Conservation (phyloP, 2,797 vertebrate species). For the Lophius americanus region DNA sequence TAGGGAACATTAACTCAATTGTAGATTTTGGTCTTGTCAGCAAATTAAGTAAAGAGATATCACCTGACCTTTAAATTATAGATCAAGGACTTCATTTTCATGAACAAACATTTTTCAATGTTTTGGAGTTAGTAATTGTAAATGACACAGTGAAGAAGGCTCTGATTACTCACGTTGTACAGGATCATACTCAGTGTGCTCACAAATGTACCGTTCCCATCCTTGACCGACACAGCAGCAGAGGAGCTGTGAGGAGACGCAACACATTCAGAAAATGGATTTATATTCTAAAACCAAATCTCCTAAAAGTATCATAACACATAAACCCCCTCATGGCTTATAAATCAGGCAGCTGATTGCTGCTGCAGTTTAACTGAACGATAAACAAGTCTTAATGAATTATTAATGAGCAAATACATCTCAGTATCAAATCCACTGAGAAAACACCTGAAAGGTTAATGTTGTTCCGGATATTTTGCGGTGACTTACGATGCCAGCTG, state of each 20-base stretch:
- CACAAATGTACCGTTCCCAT: conserved; percentile 97
- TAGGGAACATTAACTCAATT: background rate
- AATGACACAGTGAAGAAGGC: background rate
- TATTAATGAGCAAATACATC: conserved; percentile 21
- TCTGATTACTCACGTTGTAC: conserved; percentile 91
- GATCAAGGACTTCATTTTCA: background rate
- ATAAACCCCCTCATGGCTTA: conserved; percentile 18
- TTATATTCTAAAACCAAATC: too few relatives aligned
- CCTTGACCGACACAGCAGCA: conserved; percentile 94
- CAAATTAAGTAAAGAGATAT: too few relatives aligned
- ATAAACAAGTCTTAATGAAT: conserved; percentile 11
- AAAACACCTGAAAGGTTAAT: conserved; percentile 19
- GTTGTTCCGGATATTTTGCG: conserved; percentile 13
- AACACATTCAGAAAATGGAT: background rate
- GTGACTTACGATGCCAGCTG: conserved; percentile 95
- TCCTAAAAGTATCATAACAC: conserved; percentile 1
- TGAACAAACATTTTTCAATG: background rate
- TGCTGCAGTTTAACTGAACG: conserved; percentile 9
- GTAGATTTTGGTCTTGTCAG: background rate
- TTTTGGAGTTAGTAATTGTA: background rate
- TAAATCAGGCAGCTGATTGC: conserved; percentile 1
- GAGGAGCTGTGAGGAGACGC: conserved; percentile 86
- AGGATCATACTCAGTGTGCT: conserved; percentile 96
- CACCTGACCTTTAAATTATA: too few relatives aligned
- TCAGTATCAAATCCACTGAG: background rate